Base-by-base conservation (phyloP, 37 sponge, comb jelly and placozoan species). In the Corticium candelabrum region DNA sequence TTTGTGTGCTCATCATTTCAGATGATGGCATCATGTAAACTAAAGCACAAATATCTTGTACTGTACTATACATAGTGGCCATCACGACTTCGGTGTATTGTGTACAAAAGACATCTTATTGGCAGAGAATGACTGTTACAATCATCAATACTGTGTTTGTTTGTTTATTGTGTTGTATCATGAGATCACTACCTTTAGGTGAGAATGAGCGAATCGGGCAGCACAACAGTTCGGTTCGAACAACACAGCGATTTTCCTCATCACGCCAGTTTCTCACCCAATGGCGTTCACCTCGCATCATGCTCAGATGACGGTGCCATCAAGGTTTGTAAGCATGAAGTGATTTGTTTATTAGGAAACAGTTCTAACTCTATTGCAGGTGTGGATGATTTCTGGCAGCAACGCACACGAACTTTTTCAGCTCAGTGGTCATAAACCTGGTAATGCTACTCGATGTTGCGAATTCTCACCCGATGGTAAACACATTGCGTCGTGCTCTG, bases 401-500 rank as follows among this genome's bases (percentile, higher is more conserved):
- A 50, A 11, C 21, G 15, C 21, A 50, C n/a, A n/a, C n/a, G n/a
- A n/a, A n/a, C n/a, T n/a, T n/a, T n/a, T n/a, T n/a, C n/a, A n/a
- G n/a, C n/a, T n/a, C n/a, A 50, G 15, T 21, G 62, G 62, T 50
- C 62, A 50, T 21, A 50, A 50, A 27, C 11, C 15, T 21, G 62
- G 21, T 11, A 50, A 21, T 21, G 62, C 62, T 21, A 21, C 21
- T 11, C 62, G 11, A 11, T 50, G 62, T 21, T 50, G 62, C 62
- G 21, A 21, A 27, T 89, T 89, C 74, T 89, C 89, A 76, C 89
- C 89, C 21, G 86, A 85, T 79, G 82, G 80, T 29, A 74, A 35
- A 11, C 41, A 41, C 5, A 69, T 89, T 37, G 89, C 85, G 39
- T 82, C 89, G 35, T 85, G 83, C 32, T 89, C 83, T 68, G 86